Percentiles rank a stretch among this genome's conserved stretches.
These are phyloP conservation scores for Gortyna flavago DNA, from an alignment of 2,888 invertebrate genomes.

Conservation along the genomic window DNA sequence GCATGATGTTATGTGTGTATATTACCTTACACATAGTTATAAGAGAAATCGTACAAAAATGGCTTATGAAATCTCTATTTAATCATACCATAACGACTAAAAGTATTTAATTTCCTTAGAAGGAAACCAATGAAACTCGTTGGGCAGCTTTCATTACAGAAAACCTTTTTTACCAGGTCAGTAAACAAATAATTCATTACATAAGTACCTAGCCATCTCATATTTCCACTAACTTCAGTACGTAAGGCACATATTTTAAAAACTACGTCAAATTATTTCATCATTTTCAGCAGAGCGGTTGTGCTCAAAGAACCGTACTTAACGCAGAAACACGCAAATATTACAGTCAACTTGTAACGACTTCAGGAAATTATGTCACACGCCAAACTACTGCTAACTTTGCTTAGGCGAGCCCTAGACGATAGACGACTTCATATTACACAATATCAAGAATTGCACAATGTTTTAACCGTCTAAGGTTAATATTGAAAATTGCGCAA, in stretches of 20 bases:
- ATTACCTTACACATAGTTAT: neutral
- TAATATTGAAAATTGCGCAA: neutral
- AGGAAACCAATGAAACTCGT: neutral
- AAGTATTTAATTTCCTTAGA: neutral
- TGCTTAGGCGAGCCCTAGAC: neutral
- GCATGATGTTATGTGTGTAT: neutral
- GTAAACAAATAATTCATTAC: neutral
- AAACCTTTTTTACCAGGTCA: neutral
- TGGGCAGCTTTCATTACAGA: neutral
- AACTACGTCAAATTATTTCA: constrained; percentile 59
- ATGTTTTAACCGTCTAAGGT: neutral
- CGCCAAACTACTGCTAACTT: neutral
- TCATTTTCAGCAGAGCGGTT: constrained; percentile 44
- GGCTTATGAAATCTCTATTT: too few species aligned
- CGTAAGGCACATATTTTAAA: constrained; percentile 63
- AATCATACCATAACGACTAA: neutral
- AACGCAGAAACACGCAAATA: constrained; percentile 62
- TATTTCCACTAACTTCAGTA: constrained; percentile 27
- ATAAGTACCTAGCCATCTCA: neutral
- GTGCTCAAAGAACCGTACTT: constrained; percentile 62
- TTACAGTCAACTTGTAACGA: constrained; percentile 62
- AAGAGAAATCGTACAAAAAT: neutral
- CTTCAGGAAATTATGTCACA: constrained; percentile 51
- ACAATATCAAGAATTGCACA: neutral
- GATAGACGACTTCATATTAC: too few species aligned